Base-by-base conservation (phyloP, 37 sponge, comb jelly and placozoan genomes). In the Theonella swinhoei region DNA sequence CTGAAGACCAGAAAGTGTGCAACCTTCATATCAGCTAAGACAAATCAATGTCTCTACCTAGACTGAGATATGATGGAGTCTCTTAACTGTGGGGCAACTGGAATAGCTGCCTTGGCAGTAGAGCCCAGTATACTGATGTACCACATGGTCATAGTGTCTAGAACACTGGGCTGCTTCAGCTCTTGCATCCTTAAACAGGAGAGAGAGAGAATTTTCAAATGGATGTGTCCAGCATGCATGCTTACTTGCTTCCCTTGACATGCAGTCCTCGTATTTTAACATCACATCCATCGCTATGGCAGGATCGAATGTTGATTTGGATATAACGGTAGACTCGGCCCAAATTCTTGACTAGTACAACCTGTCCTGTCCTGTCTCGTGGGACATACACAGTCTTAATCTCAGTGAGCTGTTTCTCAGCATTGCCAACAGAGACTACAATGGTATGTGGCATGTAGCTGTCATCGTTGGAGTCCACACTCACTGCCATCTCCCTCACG, bases 281-380 rank as follows among this genome's bases (percentile, higher is more conserved):
- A 72, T 96, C 96, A 72, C 96, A 96, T 38, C 96, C 96, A 37
- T 93, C 96, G 39, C 85, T 87, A 58, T 92, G 88, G 65, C 96
- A 96, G 43, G 85, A 78, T 38, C 34, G 79, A 61, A 96, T 81
- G 83, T 90, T 93, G 68, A 96, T 63, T 65, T 96, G 95, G 26
- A 91, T 40, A 40, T 74, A 87, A 8, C 74, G 78, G 69, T 83
- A 93, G 25, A 72, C 75, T 19, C 61, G 35, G 60, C 76, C 19
- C 7, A 93, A 34, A n/a, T 75, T 83, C 35, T 41, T 40, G 23
- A 83, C 39, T 1, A 93, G 66, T 22, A 76, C 47, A 39, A 78
- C 73, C 33, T 70, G 73, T 0, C 94, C 90, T 23, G 68, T 83
- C 14, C 39, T 37, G 20, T 87, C 84, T n/a, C 89, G 70, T 30